Evolutionary conservation across 2,888 invertebrate species (phyloP).

Genomic region (Nemotelus nigrinus): DNA sequence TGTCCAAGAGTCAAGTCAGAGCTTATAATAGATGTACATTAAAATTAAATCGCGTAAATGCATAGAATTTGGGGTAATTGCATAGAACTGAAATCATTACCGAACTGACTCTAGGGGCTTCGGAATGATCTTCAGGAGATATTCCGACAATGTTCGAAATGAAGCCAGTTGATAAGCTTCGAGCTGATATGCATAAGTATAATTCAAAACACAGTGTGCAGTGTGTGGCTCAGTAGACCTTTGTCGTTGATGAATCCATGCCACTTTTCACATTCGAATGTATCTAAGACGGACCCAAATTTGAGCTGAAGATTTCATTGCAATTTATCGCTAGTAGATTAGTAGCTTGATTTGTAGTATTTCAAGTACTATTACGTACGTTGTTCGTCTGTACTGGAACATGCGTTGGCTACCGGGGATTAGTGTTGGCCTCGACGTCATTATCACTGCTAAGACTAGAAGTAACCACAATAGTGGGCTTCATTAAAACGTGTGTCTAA

Average conservation of each 20-base stretch:
- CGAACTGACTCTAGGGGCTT: background rate
- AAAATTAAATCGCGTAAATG: conserved; percentile 39
- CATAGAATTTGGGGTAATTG: conserved; percentile 42
- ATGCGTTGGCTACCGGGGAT: conserved; percentile 30
- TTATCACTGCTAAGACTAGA: background rate
- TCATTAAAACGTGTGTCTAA: background rate
- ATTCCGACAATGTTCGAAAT: conserved; percentile 11
- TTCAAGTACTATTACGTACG: background rate
- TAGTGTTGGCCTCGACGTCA: conserved; percentile 17
- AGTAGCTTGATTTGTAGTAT: conserved; percentile 15
- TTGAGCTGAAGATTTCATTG: conserved; percentile 25
- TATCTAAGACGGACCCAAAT: conserved; percentile 7
- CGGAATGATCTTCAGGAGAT: background rate
- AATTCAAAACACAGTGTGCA: background rate
- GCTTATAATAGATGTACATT: conserved; percentile 7
- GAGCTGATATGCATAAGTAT: background rate
- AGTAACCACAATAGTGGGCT: background rate
- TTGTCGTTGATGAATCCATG: background rate
- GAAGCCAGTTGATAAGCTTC: conserved; percentile 21
- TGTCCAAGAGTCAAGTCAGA: background rate
- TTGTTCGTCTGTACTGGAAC: background rate
- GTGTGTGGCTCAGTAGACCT: background rate
- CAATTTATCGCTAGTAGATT: conserved; percentile 35
- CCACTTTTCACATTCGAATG: conserved; percentile 18
- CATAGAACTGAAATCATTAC: background rate